phyloP scores from a whole-genome alignment of 2,113 vertebrate species.

The Plestiodon gilberti region DNA sequence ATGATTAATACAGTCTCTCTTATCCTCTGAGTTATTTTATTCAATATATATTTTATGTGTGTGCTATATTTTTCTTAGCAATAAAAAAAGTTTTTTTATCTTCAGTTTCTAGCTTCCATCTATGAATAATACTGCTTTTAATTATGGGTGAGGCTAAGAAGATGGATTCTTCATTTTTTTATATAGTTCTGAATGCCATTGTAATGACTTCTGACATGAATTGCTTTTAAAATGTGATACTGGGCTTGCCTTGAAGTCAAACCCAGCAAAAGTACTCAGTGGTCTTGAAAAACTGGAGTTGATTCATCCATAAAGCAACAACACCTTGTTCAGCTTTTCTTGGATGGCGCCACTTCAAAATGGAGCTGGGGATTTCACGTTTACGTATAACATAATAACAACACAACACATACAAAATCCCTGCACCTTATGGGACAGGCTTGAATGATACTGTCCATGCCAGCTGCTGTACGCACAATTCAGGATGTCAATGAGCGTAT shows the following conservation, averaged over 20 bases:
- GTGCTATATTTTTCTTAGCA: background rate
- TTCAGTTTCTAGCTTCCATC: background rate
- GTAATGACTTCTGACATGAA: conserved; percentile 5
- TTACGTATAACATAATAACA: no score
- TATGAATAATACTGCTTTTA: conserved; percentile 34
- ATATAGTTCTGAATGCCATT: background rate
- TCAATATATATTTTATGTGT: background rate
- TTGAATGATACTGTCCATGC: no score
- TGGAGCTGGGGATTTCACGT: background rate
- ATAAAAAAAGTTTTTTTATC: conserved; percentile 14
- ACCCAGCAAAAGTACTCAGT: background rate
- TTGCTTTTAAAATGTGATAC: background rate
- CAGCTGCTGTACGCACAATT: no score
- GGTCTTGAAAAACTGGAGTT: background rate
- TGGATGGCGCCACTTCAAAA: background rate
- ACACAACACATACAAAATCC: background rate
- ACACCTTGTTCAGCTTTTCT: background rate
- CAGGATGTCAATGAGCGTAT: no score
- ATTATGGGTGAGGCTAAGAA: background rate
- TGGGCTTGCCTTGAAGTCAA: background rate
- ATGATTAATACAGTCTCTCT: background rate
- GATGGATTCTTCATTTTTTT: conserved; percentile 1
- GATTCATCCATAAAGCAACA: background rate
- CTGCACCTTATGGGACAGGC: no score
- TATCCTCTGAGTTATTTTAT: conserved; percentile 29